Conservation (phyloP, 2,797 vertebrate genomes). For the Scolopax rusticola region DNA sequence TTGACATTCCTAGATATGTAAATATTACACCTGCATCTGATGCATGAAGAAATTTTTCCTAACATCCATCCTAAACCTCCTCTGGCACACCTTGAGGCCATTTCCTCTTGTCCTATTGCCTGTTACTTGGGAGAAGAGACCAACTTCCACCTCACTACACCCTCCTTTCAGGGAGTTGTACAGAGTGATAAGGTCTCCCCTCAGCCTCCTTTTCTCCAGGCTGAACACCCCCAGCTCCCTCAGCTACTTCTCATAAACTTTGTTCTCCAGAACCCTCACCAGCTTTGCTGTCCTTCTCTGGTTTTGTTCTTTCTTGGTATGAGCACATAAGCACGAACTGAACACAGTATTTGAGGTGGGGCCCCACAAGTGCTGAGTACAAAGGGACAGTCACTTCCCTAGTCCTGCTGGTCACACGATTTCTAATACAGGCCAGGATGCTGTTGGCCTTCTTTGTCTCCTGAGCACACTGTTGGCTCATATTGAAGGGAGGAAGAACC, state of each 20-base stretch:
- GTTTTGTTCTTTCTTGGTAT: neutral
- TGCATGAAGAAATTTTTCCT: neutral
- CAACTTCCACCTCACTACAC: neutral
- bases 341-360: too few relatives aligned
- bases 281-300: neutral
- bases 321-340: neutral
- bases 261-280: neutral
- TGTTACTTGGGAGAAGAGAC: neutral
- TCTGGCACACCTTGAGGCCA: neutral
- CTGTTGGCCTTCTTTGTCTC: neutral
- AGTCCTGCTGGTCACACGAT: too few relatives aligned
- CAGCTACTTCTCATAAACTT: neutral
- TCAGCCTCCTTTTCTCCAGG: neutral
- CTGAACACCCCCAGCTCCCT: neutral
- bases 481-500: neutral
- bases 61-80: neutral
- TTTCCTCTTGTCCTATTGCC: neutral
- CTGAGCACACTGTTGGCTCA: neutral
- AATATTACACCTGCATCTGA: neutral
- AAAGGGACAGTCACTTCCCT: too few relatives aligned
- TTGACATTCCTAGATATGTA: neutral
- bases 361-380: too few relatives aligned
- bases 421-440: too few relatives aligned
- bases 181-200: neutral
- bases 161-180: neutral